phyloP scores from a whole-genome alignment of 2,797 vertebrate genomes.

The Gadopsis bispinosus region DNA sequence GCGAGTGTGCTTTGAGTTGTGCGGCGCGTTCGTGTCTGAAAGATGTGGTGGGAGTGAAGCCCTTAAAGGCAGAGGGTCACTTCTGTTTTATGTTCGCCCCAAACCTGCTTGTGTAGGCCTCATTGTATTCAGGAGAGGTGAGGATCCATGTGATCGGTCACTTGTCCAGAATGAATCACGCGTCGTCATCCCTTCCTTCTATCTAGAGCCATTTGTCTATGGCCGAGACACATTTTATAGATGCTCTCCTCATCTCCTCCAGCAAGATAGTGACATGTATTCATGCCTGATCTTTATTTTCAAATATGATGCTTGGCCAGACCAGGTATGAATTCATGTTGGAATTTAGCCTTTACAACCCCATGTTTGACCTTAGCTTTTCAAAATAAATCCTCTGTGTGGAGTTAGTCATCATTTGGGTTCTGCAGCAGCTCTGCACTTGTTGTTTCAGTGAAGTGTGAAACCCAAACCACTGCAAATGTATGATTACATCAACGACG shows the following conservation, averaged over 20 bases:
- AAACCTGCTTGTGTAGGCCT: constrained; percentile 54
- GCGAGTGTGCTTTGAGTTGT: constrained; percentile 29
- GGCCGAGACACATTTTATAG: constrained; percentile 29
- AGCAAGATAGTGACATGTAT: constrained; percentile 29
- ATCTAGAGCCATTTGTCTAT: constrained; percentile 28
- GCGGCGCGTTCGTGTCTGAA: constrained; percentile 45
- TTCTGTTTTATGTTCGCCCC: constrained; percentile 75
- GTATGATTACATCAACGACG: constrained; percentile 48
- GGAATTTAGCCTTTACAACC: constrained; percentile 64
- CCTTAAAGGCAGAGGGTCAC: constrained; percentile 64
- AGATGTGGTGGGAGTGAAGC: constrained; percentile 72
- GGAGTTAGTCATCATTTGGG: constrained; percentile 60
- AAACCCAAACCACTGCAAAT: constrained; percentile 40
- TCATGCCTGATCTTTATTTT: constrained; percentile 32
- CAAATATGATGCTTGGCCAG: constrained; percentile 31
- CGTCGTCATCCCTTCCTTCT: constrained; percentile 33
- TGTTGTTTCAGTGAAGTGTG: constrained; percentile 55
- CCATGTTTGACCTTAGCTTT: constrained; percentile 64
- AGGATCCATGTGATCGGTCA: constrained; percentile 45
- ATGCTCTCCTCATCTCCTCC: constrained; percentile 21
- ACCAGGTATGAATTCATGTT: constrained; percentile 35
- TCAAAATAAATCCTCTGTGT: constrained; percentile 72
- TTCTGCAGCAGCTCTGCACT: constrained; percentile 51
- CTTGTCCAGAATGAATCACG: constrained; percentile 54
- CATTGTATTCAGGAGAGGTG: constrained; percentile 54